Percentiles rank a stretch among this genome's conserved stretches.
Evolutionary conservation across 2,113 vertebrate genomes (phyloP).

Genomic region (Gallinago media): DNA sequence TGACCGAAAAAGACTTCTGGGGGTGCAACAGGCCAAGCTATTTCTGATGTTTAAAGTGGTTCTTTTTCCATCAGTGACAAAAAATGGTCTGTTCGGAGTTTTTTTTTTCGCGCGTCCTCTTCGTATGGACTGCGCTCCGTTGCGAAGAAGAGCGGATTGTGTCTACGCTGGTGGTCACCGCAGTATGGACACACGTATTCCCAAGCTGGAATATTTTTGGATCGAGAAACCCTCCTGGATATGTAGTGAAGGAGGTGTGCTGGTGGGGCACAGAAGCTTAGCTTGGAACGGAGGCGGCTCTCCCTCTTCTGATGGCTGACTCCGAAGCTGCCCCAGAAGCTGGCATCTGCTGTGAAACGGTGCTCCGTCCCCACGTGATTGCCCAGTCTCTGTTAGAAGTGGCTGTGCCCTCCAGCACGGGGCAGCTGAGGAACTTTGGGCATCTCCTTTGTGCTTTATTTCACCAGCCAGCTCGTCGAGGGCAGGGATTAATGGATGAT

Average conservation of each 20-base stretch:
- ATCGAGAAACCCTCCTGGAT: neutral
- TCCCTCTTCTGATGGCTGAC: too few species aligned
- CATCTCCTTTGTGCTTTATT: neutral
- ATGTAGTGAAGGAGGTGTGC: neutral
- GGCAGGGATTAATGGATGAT: neutral
- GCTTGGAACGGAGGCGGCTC: neutral
- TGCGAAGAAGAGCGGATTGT: neutral
- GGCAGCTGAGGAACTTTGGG: neutral
- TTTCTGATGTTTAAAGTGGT: neutral
- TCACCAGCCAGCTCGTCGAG: neutral
- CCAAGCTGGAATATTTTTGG: neutral
- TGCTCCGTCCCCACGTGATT: neutral
- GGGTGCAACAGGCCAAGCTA: neutral
- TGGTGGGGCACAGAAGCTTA: neutral
- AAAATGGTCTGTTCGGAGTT: neutral
- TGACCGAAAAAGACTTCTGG: neutral
- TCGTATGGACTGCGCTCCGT: accelerated
- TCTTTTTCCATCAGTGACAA: neutral
- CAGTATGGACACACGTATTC: neutral
- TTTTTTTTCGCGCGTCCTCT: neutral
- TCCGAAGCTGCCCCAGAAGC: neutral
- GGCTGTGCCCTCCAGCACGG: neutral
- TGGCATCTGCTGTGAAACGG: neutral
- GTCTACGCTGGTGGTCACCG: neutral
- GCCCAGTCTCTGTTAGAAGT: neutral